A percentile compares a stretch with the other conserved stretches of the same genome.
Conservation (phyloP, 2,113 vertebrate genomes). For the Cromileptes altivelis region DNA sequence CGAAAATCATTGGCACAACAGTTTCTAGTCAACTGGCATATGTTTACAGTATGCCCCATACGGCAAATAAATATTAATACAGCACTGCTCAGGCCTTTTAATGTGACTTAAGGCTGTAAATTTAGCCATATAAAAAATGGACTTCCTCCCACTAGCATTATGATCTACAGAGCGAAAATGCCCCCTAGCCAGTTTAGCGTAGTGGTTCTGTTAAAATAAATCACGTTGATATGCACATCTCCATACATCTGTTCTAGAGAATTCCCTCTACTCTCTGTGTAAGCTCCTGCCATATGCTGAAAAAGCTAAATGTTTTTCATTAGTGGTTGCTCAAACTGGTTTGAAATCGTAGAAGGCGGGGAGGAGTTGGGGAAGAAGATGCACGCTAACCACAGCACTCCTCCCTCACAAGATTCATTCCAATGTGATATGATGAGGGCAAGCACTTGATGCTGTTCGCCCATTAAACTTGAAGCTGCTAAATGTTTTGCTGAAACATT, state of each 20-base stretch:
- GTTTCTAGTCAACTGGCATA: conserved; percentile 5
- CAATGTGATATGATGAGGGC: conserved; percentile 61
- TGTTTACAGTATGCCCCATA: conserved; percentile 23
- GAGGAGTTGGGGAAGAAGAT: conserved; percentile 35
- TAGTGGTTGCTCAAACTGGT: conserved; percentile 58
- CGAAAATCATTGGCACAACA: not conserved
- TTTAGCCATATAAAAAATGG: not conserved
- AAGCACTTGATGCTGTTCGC: conserved; percentile 44
- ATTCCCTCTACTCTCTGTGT: conserved; percentile 15
- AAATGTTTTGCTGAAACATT: conserved; percentile 64
- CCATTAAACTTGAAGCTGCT: conserved; percentile 56
- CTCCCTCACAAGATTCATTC: conserved; percentile 40
- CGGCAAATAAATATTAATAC: conserved; percentile 19
- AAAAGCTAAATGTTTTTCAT: conserved; percentile 55
- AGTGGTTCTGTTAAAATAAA: conserved; percentile 1
- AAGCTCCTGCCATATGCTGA: conserved; percentile 41
- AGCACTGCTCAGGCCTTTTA: not conserved
- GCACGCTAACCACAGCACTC: conserved; percentile 42
- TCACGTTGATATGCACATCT: conserved; percentile 15
- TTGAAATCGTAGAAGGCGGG: conserved; percentile 35
- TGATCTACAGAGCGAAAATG: not conserved
- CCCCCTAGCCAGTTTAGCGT: not conserved
- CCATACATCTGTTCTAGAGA: conserved; percentile 38
- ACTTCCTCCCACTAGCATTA: not conserved
- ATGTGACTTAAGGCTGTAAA: not conserved